Evolutionary conservation across 2,888 invertebrate genomes (phyloP).

Genomic region (Hydriomena furcata): DNA sequence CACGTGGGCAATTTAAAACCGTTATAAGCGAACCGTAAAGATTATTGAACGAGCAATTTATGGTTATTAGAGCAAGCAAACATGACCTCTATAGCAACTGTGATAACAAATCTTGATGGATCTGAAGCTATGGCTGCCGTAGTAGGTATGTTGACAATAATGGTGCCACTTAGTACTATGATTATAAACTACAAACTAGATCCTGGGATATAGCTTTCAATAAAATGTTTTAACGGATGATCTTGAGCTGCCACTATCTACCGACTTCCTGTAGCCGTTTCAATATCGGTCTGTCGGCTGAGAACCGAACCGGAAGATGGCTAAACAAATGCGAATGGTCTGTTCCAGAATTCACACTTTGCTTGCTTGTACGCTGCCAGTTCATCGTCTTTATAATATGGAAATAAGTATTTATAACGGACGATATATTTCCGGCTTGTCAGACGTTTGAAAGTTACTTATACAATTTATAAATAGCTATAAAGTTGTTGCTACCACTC

Average conservation of each 20-base stretch:
- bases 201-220: too few relatives aligned
- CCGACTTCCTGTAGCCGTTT: too few relatives aligned
- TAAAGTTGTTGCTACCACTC: too few relatives aligned
- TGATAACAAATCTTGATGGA: constrained; percentile 21
- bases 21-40: constrained; percentile 8
- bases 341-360: too few relatives aligned
- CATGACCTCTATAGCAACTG: constrained; percentile 5
- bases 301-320: too few relatives aligned
- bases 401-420: background rate
- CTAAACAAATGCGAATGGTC: too few relatives aligned
- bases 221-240: too few relatives aligned
- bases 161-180: constrained; percentile 1
- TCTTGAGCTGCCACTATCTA: too few relatives aligned
- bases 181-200: too few relatives aligned
- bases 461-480: too few relatives aligned
- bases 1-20: constrained; percentile 19
- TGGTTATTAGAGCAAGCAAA: constrained; percentile 11
- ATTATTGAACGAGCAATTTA: constrained; percentile 7
- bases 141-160: background rate
- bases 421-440: constrained; percentile 3
- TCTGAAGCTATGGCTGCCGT: constrained; percentile 2
- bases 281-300: too few relatives aligned
- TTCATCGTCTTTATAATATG: constrained; percentile 2
- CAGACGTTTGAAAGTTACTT: background rate
- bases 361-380: too few relatives aligned